Percentiles rank a stretch among this genome's conserved stretches.
Conservation (phyloP, 2,888 invertebrate genomes). For the Erebia palarica region DNA sequence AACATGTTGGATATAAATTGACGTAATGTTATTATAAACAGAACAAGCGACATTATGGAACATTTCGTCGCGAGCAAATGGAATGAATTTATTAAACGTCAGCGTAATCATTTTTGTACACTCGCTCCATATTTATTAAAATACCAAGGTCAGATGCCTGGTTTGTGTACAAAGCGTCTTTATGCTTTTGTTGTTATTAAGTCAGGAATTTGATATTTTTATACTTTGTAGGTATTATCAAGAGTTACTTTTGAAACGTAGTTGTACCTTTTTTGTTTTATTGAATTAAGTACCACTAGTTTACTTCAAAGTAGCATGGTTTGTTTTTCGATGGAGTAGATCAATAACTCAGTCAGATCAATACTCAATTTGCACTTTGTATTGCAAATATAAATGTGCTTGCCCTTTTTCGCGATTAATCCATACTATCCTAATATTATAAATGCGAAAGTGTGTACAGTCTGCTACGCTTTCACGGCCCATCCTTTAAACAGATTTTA, state of each 20-base stretch:
- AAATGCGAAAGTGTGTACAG: no score
- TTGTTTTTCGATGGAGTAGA: neutral
- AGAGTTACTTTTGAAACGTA: neutral
- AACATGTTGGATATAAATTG: conserved; percentile 10
- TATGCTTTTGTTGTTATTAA: conserved; percentile 17
- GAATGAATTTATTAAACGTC: conserved; percentile 21
- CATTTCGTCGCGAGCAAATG: conserved; percentile 13
- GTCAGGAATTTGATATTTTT: conserved; percentile 23
- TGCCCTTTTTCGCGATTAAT: no score
- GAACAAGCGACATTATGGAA: neutral
- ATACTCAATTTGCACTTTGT: no score
- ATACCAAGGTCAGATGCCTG: conserved; percentile 16
- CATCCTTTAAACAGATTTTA: no score
- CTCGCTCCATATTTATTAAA: conserved; percentile 19
- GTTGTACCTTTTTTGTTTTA: neutral
- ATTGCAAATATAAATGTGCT: no score
- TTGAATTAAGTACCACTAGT: neutral
- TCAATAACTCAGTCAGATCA: neutral
- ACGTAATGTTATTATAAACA: conserved; percentile 17
- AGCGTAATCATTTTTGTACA: conserved; percentile 11
- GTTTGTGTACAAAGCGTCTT: conserved; percentile 14
- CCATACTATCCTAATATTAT: no score
- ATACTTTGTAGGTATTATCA: conserved; percentile 6
- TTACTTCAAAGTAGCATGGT: neutral
- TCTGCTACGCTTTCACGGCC: no score